Evolutionary conservation across 2,113 vertebrate species (phyloP).

Genomic region (Poeciliopsis prolifica): DNA sequence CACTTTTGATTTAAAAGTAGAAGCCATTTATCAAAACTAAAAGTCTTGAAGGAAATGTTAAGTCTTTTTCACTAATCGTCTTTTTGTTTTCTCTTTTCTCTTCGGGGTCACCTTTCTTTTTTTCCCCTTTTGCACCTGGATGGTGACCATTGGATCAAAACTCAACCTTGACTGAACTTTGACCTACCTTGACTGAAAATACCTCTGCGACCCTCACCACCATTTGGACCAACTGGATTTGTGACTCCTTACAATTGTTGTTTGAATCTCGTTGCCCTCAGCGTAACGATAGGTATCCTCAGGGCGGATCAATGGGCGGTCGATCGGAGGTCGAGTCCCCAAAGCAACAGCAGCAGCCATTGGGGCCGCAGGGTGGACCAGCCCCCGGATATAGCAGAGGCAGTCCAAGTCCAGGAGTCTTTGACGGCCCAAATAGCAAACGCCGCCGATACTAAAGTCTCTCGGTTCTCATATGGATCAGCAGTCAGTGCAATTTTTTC

Average conservation of each 20-base stretch:
- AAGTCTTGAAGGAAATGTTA: background rate
- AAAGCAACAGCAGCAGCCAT: conserved; percentile 79
- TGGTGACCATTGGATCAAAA: conserved; percentile 83
- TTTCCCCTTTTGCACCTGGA: conserved; percentile 57
- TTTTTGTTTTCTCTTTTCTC: conserved; percentile 86
- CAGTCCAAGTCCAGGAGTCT: conserved; percentile 86
- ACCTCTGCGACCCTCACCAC: no score
- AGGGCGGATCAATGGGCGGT: conserved; percentile 83
- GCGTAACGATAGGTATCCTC: conserved; percentile 91
- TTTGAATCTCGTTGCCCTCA: conserved; percentile 62
- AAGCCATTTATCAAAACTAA: background rate
- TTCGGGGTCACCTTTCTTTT: conserved; percentile 78
- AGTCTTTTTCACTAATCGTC: conserved; percentile 84
- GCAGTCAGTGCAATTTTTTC: background rate
- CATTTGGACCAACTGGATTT: background rate
- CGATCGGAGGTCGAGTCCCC: conserved; percentile 90
- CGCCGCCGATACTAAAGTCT: conserved; percentile 89
- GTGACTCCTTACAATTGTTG: no score
- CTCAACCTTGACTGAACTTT: conserved; percentile 49
- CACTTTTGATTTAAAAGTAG: background rate
- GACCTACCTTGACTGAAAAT: conserved; percentile 28
- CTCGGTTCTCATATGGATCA: background rate
- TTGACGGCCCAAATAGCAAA: conserved; percentile 97
- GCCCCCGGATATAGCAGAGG: conserved; percentile 90
- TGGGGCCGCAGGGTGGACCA: conserved; percentile 83